phyloP scores from a whole-genome alignment of 92 coral and sea anemone species.

The Phenganax subtilis region DNA sequence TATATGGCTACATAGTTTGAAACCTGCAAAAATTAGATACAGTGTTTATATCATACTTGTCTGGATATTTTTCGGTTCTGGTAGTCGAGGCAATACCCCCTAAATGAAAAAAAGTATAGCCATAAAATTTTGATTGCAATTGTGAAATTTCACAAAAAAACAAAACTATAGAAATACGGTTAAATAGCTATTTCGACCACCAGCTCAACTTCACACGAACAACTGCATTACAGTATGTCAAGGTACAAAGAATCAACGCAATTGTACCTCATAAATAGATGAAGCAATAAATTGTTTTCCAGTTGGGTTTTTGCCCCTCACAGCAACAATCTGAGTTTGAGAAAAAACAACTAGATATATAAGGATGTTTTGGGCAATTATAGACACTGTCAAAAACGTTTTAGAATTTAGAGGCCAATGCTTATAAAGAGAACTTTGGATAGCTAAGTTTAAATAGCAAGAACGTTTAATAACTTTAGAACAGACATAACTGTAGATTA shows the following conservation, averaged over 20 bases:
- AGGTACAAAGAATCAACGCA: not conserved
- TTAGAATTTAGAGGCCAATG: not conserved
- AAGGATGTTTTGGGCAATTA: not conserved
- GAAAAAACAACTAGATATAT: not conserved
- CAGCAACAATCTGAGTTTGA: conserved; percentile 67
- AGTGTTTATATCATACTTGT: not conserved
- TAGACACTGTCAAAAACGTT: not conserved
- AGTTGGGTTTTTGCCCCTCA: conserved; percentile 74
- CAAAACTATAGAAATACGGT: too few species aligned
- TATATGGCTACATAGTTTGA: too few species aligned
- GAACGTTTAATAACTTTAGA: too few species aligned
- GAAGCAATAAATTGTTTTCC: conserved; percentile 69
- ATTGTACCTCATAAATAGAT: conserved; percentile 63
- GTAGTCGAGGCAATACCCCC: conserved; percentile 1
- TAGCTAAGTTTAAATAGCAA: too few species aligned
- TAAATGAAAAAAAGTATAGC: not conserved
- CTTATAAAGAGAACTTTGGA: too few species aligned
- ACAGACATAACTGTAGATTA: too few species aligned
- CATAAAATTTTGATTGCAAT: not conserved
- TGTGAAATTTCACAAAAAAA: too few species aligned
- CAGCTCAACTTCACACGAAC: not conserved
- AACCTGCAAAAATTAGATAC: too few species aligned
- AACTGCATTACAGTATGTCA: not conserved
- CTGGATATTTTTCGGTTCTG: not conserved
- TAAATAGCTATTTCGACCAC: not conserved